Conservation (phyloP, 64 coral and sea anemone species). For the Cladopsammia gracilis region DNA sequence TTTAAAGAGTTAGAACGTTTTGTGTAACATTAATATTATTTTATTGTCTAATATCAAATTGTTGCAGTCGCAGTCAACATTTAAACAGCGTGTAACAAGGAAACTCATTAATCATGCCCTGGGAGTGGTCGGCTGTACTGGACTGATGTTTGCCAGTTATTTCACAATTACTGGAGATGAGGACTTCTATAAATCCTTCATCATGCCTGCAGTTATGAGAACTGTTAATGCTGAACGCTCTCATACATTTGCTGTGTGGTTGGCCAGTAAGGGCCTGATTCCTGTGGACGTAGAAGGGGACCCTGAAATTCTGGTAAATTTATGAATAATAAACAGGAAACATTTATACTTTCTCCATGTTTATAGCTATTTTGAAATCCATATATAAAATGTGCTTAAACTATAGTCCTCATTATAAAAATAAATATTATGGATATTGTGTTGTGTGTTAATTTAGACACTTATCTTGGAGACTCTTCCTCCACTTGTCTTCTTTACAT, state of each 20-base stretch:
- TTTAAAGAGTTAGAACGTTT: no score
- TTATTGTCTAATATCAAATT: no score
- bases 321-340: neutral
- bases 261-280: slow-evolving; percentile 80
- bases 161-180: slow-evolving; percentile 87
- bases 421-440: no score
- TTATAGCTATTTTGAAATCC: no score
- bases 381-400: no score
- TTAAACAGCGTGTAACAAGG: slow-evolving; percentile 25
- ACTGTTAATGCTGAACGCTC: slow-evolving; percentile 81
- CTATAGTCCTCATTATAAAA: no score
- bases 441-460: no score
- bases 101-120: slow-evolving; percentile 77
- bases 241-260: slow-evolving; percentile 85
- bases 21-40: no score
- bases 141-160: slow-evolving; percentile 54
- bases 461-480: no score
- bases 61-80: slow-evolving; percentile 5
- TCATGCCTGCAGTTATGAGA: slow-evolving; percentile 86
- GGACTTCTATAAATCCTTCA: slow-evolving; percentile 69
- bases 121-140: slow-evolving; percentile 68
- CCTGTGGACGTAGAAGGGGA: slow-evolving; percentile 72
- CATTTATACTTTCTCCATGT: no score
- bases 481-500: no score
- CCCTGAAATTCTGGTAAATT: slow-evolving; percentile 83